These are phyloP conservation scores for Drosophila yooni DNA, from an alignment of 2,888 invertebrate species.

Conservation along the genomic window DNA sequence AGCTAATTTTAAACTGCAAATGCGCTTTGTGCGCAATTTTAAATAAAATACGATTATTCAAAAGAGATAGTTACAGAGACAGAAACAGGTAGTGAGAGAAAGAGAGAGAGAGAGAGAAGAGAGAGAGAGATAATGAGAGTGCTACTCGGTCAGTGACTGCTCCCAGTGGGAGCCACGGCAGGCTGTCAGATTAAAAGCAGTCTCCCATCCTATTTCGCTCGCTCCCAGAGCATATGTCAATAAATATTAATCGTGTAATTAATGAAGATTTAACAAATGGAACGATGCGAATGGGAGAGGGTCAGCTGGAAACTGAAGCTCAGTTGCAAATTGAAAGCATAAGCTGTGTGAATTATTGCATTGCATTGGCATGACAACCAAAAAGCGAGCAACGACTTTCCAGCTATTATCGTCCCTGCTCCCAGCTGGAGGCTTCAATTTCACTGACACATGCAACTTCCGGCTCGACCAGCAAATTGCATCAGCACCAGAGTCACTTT, in stretches of 20 bases:
- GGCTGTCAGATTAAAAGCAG: slow-evolving; percentile 12
- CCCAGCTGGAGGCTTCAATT: slow-evolving; percentile 49
- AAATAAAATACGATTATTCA: slow-evolving; percentile 44
- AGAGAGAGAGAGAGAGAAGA: not conserved
- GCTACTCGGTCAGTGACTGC: slow-evolving; percentile 3
- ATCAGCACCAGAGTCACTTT: slow-evolving; percentile 56
- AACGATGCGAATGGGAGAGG: not conserved
- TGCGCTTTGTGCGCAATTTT: slow-evolving; percentile 38
- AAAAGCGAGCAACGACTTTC: slow-evolving; percentile 5
- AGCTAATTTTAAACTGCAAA: slow-evolving; percentile 57
- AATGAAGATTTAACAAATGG: slow-evolving; percentile 79
- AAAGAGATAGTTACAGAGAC: slow-evolving; percentile 3
- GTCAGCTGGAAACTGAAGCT: slow-evolving; percentile 14
- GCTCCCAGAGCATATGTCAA: slow-evolving; percentile 48
- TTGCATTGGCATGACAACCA: slow-evolving; percentile 43
- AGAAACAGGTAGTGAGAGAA: not conserved
- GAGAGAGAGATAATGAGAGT: not conserved
- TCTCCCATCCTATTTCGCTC: not conserved
- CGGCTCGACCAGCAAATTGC: slow-evolving; percentile 74
- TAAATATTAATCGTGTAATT: slow-evolving; percentile 83
- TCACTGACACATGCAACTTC: slow-evolving; percentile 77
- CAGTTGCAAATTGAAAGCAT: slow-evolving; percentile 37
- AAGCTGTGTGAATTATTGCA: slow-evolving; percentile 50
- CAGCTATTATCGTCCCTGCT: not conserved
- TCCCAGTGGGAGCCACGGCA: slow-evolving; percentile 3